Evolutionary conservation across 2,888 invertebrate genomes (phyloP).

Genomic region (Carterocephalus palaemon): DNA sequence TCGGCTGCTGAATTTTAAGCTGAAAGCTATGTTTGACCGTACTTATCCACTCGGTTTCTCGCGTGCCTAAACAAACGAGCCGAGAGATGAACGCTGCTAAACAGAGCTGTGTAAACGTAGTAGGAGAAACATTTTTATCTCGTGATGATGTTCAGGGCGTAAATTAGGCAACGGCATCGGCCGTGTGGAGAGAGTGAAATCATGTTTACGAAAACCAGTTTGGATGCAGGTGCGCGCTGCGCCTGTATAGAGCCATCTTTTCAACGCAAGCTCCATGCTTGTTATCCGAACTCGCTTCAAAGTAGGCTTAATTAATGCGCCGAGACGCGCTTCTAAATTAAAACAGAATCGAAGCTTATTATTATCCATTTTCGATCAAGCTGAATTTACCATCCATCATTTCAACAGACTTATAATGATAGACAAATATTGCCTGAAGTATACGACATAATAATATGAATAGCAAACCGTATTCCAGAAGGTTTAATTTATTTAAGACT

Average conservation of each 20-base stretch:
- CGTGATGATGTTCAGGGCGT: slow-evolving; percentile 18
- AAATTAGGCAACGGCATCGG: slow-evolving; percentile 34
- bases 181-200: slow-evolving; percentile 65
- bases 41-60: background rate
- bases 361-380: slow-evolving; percentile 6
- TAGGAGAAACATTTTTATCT: slow-evolving; percentile 11
- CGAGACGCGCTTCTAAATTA: slow-evolving; percentile 28
- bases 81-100: background rate
- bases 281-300: slow-evolving; percentile 13
- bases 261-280: slow-evolving; percentile 26
- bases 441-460: too few relatives aligned
- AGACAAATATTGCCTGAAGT: too few relatives aligned
- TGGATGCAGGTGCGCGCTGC: slow-evolving; percentile 63
- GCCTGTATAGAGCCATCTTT: slow-evolving; percentile 35
- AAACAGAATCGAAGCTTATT: slow-evolving; percentile 22
- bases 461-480: too few relatives aligned
- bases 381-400: too few relatives aligned
- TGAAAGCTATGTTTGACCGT: too few relatives aligned
- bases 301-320: slow-evolving; percentile 16
- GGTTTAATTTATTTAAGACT: too few relatives aligned
- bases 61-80: background rate
- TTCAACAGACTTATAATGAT: too few relatives aligned
- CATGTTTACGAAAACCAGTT: slow-evolving; percentile 70
- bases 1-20: too few relatives aligned
- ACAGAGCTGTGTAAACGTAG: background rate